A percentile compares a stretch with the other conserved stretches of the same genome.
phyloP scores from a whole-genome alignment of 53 echinoderm and acorn worm species.

The Pentamera pediparva region DNA sequence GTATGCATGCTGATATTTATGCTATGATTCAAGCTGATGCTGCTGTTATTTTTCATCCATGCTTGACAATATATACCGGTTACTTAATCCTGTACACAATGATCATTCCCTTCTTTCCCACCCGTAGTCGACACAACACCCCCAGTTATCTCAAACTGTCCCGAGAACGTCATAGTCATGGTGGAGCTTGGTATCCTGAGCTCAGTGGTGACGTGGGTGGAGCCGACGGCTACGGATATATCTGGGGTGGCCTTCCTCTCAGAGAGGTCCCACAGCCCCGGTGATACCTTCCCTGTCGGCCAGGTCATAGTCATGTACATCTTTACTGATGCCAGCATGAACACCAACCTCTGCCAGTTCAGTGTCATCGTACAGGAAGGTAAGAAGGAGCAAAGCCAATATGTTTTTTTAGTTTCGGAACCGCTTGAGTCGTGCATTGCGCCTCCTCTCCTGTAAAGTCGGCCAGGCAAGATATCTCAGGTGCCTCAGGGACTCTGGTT shows the following conservation, averaged over 20 bases:
- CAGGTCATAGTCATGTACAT: constrained; percentile 41
- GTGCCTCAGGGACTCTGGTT: too few relatives aligned
- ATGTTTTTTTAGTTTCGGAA: too few relatives aligned
- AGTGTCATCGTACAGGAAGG: constrained; percentile 4
- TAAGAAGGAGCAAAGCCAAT: too few relatives aligned
- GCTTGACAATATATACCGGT: too few relatives aligned
- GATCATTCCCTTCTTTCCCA: too few relatives aligned
- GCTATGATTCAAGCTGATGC: too few relatives aligned
- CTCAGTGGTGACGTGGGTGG: constrained; percentile 25
- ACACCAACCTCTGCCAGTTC: constrained; percentile 20
- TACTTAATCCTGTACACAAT: too few relatives aligned
- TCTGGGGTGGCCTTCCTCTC: constrained; percentile 31
- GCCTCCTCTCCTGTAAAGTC: too few relatives aligned
- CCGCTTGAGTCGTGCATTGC: too few relatives aligned
- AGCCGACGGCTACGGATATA: constrained; percentile 48
- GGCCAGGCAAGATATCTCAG: too few relatives aligned
- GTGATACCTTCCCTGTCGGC: constrained; percentile 36
- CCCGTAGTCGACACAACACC: constrained; percentile 49
- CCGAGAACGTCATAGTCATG: background rate
- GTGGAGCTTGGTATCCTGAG: constrained; percentile 51
- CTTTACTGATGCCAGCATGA: constrained; percentile 37
- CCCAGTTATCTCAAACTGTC: constrained; percentile 25
- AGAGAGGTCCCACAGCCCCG: constrained; percentile 23
- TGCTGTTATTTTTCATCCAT: too few relatives aligned
- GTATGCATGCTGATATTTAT: too few relatives aligned